phyloP scores from a whole-genome alignment of 1,140 invertebrate species.

The Globodera ellingtonae region DNA sequence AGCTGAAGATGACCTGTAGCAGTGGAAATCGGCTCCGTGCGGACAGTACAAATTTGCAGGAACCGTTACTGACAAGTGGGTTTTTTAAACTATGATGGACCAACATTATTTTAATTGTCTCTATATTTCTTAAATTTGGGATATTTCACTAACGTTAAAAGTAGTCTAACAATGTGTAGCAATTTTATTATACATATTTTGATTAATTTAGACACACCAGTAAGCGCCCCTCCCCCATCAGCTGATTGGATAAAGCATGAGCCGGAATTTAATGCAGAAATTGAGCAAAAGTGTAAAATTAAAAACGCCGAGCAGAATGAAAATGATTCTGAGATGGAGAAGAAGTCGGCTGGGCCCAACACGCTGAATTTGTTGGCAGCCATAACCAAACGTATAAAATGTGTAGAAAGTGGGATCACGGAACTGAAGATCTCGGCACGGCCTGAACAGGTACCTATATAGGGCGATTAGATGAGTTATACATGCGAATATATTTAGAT shows the following conservation, averaged over 20 bases:
- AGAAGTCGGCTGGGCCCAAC: neutral
- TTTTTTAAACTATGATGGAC: neutral
- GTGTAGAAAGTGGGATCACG: neutral
- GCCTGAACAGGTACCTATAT: neutral
- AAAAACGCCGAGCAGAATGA: neutral
- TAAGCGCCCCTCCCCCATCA: neutral
- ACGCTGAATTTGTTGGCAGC: neutral
- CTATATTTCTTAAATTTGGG: no score
- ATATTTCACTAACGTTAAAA: no score
- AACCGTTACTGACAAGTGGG: neutral
- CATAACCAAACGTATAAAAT: neutral
- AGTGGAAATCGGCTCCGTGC: neutral
- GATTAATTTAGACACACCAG: no score
- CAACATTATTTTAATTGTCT: neutral
- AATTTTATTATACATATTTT: no score
- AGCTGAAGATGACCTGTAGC: neutral
- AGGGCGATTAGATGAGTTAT: no score
- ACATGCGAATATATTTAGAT: neutral
- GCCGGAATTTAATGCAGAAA: neutral
- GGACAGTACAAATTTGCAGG: neutral
- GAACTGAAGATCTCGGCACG: neutral
- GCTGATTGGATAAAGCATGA: neutral
- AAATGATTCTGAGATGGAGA: neutral
- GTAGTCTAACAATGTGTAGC: no score
- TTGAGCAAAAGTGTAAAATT: neutral